Evolutionary conservation across 2,113 vertebrate genomes (phyloP).

Genomic region (Sigmodon hispidus): DNA sequence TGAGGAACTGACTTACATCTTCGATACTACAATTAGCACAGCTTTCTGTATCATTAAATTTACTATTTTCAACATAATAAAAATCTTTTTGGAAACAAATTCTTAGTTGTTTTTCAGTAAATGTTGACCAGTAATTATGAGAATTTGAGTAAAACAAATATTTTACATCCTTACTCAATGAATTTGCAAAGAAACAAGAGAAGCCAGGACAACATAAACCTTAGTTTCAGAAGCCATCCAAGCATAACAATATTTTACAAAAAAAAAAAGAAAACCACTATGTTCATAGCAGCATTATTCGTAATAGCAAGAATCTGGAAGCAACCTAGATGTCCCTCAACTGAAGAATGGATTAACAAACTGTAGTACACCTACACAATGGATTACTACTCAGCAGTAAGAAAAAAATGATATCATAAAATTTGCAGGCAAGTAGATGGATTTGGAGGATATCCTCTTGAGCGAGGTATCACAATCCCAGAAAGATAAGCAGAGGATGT

Average conservation of each 20-base stretch:
- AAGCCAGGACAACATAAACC: background rate
- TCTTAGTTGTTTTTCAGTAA: conserved; percentile 28
- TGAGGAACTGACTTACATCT: background rate
- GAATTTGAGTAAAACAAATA: conserved; percentile 36
- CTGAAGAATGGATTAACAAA: too few relatives aligned
- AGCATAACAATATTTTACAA: background rate
- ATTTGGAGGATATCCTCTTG: too few relatives aligned
- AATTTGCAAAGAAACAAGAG: background rate
- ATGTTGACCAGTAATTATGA: conserved; percentile 34
- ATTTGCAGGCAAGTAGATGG: too few relatives aligned
- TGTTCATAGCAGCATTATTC: too few relatives aligned
- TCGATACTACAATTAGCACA: background rate
- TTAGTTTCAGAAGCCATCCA: background rate
- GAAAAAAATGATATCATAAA: too few relatives aligned
- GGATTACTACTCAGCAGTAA: too few relatives aligned
- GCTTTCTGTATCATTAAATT: background rate
- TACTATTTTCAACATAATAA: background rate
- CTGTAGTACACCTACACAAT: too few relatives aligned
- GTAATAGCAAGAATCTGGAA: too few relatives aligned
- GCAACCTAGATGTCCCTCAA: too few relatives aligned
- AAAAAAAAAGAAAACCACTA: background rate
- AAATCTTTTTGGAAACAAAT: conserved; percentile 27
- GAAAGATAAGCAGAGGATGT: too few relatives aligned
- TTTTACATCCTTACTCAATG: background rate
- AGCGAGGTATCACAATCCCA: too few relatives aligned